These are phyloP conservation scores for Heliconius melpomene DNA, from an alignment of 1,140 invertebrate species.

Conservation along the genomic window DNA sequence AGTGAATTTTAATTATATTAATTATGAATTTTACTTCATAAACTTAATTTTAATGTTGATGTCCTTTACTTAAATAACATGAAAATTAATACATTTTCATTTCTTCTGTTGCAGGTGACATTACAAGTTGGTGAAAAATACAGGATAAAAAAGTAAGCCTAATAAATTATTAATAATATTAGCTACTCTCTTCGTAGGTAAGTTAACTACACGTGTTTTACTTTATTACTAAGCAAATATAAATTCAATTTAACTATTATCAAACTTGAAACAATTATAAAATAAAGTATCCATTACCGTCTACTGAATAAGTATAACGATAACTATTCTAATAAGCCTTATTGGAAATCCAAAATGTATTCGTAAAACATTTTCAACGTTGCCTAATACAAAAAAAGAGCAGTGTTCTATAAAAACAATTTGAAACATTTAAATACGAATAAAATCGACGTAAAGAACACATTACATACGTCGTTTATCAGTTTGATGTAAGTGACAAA, in stretches of 20 bases:
- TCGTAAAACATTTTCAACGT: neutral
- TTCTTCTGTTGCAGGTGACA: slow-evolving; percentile 21
- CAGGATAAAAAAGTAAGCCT: slow-evolving; percentile 7
- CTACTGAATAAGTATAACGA: neutral
- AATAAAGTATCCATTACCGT: neutral
- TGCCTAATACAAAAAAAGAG: neutral
- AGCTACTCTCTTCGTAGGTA: neutral
- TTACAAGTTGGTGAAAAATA: neutral
- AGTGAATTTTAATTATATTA: no score
- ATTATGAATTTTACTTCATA: no score
- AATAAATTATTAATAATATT: neutral
- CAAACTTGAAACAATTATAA: neutral
- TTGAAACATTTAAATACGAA: slow-evolving; percentile 35
- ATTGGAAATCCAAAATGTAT: neutral
- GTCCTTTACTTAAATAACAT: no score
- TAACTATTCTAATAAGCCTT: neutral
- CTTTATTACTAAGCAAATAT: neutral
- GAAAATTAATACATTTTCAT: no score
- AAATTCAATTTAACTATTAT: neutral
- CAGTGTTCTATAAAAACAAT: slow-evolving; percentile 7
- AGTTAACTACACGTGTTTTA: neutral
- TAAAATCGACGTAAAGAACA: slow-evolving; percentile 38
- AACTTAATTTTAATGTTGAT: neutral
- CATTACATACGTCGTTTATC: slow-evolving; percentile 43
- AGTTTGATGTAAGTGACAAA: slow-evolving; percentile 63